phyloP scores from a whole-genome alignment of 2,888 invertebrate species.

The Euclidia mi region DNA sequence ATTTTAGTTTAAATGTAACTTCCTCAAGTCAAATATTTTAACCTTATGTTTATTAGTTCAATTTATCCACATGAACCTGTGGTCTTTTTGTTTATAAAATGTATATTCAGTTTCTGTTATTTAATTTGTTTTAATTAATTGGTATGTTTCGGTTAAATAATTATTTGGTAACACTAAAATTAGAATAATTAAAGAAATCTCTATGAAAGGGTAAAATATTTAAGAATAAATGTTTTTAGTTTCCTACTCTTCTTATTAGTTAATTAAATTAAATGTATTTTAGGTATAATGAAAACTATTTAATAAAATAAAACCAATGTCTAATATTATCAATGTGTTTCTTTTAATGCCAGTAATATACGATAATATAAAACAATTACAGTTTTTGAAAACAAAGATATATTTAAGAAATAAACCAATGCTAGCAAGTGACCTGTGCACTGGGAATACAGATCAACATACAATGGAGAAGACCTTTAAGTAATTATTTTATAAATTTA shows the following conservation, averaged over 20 bases:
- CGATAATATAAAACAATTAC: no score
- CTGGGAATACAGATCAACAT: no score
- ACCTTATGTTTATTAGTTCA: slow-evolving; percentile 45
- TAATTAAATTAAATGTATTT: slow-evolving; percentile 44
- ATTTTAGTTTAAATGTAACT: slow-evolving; percentile 44
- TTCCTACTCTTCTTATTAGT: slow-evolving; percentile 38
- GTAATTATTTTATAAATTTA: no score
- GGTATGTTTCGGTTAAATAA: slow-evolving; percentile 31
- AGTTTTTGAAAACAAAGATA: no score
- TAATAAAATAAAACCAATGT: slow-evolving; percentile 48
- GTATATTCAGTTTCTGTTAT: slow-evolving; percentile 51
- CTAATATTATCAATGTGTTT: not conserved
- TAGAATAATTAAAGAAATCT: slow-evolving; percentile 39
- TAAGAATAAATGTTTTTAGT: slow-evolving; percentile 41
- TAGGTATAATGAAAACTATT: slow-evolving; percentile 50
- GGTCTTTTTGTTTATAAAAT: slow-evolving; percentile 41
- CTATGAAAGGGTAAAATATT: slow-evolving; percentile 43
- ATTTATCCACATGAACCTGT: slow-evolving; percentile 20
- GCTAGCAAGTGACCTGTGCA: no score
- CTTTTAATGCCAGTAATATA: not conserved
- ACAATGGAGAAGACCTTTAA: no score
- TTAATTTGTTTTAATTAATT: slow-evolving; percentile 39
- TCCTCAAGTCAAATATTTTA: slow-evolving; percentile 38
- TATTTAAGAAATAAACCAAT: no score
- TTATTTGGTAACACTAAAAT: slow-evolving; percentile 41